These are phyloP conservation scores for Cetonia aurata DNA, from an alignment of 2,888 invertebrate species.

Conservation along the genomic window DNA sequence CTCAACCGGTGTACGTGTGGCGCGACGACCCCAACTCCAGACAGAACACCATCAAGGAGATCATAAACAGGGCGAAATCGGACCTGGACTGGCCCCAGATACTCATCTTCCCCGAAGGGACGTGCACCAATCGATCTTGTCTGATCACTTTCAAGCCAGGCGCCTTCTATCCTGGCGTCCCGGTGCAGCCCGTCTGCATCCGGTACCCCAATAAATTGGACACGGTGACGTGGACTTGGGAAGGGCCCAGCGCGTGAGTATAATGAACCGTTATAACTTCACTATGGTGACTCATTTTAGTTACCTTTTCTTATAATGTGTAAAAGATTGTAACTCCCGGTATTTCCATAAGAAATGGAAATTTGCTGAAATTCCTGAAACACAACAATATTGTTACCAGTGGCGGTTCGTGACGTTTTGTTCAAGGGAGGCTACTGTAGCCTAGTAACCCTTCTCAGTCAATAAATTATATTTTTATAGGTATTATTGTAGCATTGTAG, in stretches of 20 bases:
- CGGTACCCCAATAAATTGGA: constrained; percentile 91
- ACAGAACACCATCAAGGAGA: constrained; percentile 90
- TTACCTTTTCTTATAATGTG: no score
- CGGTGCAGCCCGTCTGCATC: constrained; percentile 94
- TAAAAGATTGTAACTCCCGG: no score
- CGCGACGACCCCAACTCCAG: constrained; percentile 93
- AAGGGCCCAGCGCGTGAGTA: constrained; percentile 93
- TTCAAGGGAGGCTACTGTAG: no score
- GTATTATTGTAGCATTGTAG: no score
- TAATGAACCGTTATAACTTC: no score
- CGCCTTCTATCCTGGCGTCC: constrained; percentile 95
- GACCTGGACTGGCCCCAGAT: constrained; percentile 93
- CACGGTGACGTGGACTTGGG: constrained; percentile 95
- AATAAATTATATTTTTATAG: no score
- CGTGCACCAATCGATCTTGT: constrained; percentile 94
- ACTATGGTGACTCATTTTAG: no score
- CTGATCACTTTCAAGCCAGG: constrained; percentile 92
- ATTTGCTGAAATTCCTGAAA: no score
- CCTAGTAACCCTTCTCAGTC: no score
- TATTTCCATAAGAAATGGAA: no score
- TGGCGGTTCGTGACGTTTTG: no score
- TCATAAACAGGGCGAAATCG: constrained; percentile 86
- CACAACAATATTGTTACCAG: no score
- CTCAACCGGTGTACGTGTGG: constrained; percentile 95
- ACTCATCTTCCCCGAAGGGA: constrained; percentile 96